Evolutionary conservation across 2,113 vertebrate species (phyloP).

Genomic region (Cichladusa arquata): DNA sequence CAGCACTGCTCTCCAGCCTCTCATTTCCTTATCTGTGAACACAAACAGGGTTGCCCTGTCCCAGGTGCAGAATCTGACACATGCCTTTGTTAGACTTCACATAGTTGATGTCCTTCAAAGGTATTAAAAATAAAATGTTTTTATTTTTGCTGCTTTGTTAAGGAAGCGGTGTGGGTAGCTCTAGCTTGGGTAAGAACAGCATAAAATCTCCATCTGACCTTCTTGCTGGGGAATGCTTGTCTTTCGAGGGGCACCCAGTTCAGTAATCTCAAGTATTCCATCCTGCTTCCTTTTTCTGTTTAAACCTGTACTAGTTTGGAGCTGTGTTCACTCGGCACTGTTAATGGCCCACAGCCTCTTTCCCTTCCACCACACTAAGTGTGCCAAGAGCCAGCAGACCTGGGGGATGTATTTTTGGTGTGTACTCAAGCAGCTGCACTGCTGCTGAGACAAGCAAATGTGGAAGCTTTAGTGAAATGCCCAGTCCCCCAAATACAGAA

Average conservation of each 20-base stretch:
- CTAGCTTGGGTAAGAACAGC: background rate
- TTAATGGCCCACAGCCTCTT: background rate
- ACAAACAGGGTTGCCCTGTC: background rate
- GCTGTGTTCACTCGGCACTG: background rate
- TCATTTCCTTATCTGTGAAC: background rate
- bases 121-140: background rate
- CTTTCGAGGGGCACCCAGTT: background rate
- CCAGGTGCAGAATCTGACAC: background rate
- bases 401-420: background rate
- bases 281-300: background rate
- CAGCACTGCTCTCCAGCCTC: background rate
- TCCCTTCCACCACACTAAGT: background rate
- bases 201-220: background rate
- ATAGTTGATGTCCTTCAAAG: background rate
- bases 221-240: background rate
- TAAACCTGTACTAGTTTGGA: background rate
- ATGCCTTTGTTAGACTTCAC: background rate
- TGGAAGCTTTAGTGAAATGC: background rate
- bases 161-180: fast-evolving
- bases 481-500: background rate
- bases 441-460: background rate
- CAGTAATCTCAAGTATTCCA: background rate
- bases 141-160: background rate
- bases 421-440: background rate
- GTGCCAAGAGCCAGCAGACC: fast-evolving